phyloP scores from a whole-genome alignment of 1,140 invertebrate genomes.

The Leptinotarsa texana region DNA sequence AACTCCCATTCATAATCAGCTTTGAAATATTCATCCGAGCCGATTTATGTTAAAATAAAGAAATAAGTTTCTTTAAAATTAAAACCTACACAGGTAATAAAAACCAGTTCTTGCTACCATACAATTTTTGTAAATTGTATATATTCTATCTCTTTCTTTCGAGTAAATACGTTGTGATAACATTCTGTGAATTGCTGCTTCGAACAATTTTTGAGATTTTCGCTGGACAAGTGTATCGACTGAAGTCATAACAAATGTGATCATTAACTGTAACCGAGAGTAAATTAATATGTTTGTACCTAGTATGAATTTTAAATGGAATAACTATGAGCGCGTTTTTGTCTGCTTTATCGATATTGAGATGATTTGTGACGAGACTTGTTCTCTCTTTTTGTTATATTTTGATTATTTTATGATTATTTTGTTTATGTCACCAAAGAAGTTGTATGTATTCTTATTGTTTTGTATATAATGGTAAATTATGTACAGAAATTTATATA shows the following conservation, averaged over 20 bases:
- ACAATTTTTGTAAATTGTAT: too few species aligned
- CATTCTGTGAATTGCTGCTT: too few species aligned
- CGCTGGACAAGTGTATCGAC: neutral
- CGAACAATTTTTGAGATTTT: neutral
- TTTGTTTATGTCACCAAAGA: conserved; percentile 56
- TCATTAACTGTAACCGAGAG: conserved; percentile 37
- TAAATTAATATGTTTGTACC: conserved; percentile 14
- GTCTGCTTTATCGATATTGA: conserved; percentile 6
- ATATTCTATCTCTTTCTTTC: too few species aligned
- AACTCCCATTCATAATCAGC: too few species aligned
- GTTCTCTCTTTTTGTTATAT: conserved; percentile 39
- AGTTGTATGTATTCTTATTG: conserved; percentile 50
- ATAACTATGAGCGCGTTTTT: neutral
- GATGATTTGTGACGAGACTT: conserved; percentile 10
- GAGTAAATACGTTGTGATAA: too few species aligned
- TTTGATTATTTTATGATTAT: conserved; percentile 32
- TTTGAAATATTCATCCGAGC: too few species aligned
- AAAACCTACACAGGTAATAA: too few species aligned
- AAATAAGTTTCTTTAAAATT: too few species aligned
- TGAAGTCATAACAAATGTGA: conserved; percentile 30
- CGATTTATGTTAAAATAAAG: too few species aligned
- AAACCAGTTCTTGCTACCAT: too few species aligned
- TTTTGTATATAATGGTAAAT: conserved; percentile 51
- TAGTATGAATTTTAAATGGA: conserved; percentile 19
- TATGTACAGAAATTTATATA: conserved; percentile 56